phyloP scores from a whole-genome alignment of 2,113 vertebrate species.

The Cavia porcellus region DNA sequence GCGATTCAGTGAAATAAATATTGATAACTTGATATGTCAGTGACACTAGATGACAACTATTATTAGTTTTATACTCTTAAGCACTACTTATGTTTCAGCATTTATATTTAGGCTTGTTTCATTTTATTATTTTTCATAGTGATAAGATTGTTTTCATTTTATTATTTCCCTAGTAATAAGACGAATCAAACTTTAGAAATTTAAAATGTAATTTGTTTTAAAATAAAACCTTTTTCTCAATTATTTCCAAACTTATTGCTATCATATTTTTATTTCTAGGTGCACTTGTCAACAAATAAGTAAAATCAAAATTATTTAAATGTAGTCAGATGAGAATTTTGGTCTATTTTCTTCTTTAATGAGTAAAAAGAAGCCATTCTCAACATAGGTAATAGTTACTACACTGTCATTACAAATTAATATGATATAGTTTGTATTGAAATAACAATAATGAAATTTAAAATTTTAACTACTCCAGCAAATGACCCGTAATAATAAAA shows the following conservation, averaged over 20 bases:
- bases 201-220: neutral
- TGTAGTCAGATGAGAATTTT: neutral
- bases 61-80: neutral
- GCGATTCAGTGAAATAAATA: neutral
- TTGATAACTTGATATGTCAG: neutral
- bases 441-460: neutral
- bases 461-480: neutral
- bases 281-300: neutral
- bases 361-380: neutral
- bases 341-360: neutral
- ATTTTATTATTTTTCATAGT: neutral
- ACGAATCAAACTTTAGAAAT: neutral
- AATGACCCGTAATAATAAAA: neutral
- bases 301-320: conserved; percentile 14
- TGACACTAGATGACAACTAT: neutral
- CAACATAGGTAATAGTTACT: neutral
- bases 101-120: neutral
- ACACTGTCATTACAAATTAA: neutral
- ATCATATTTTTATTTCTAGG: neutral
- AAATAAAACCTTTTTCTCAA: neutral
- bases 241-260: neutral
- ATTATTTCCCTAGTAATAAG: neutral
- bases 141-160: neutral
- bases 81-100: neutral
- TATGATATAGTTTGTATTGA: neutral